Base-by-base conservation (phyloP, 23 tunicate species). In the Clavelina lepadiformis region DNA sequence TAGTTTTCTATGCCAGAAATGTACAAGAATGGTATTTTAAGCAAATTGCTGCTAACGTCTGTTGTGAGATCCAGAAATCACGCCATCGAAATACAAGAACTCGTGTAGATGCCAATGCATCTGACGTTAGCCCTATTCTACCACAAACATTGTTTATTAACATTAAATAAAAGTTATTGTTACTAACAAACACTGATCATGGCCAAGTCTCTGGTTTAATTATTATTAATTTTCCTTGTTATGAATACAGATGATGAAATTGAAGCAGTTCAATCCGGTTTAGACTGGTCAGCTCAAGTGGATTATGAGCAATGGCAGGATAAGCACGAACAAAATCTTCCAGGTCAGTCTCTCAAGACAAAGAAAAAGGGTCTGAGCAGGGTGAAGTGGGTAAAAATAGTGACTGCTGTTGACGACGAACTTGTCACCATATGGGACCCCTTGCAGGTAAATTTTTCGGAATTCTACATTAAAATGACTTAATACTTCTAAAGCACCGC, bases 271-370 rank as follows among this genome's bases (percentile, higher is more conserved):
- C 30, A 19, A 3, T 22, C 28, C 22, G 47, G 55, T 7, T 0
- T 30, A 13, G 56, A 67, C 49, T 73, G 79, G 79, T 62, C 79
- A 18, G 65, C 25, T 61, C 51, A 73, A 26, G 79, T 73, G 38
- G 79, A 61, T 21, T 20, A 25, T 18, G 79, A 61, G 31, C 69
- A 73, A 73, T 73, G 79, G 79, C 28, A 73, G 3, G 79, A 73
- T n/a, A 62, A 60, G 20, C 79, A 73, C 38, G 33, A 58, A 22
- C 41, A 59, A 27, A 36, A 29, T 21, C 36, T 53, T 31, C 68
- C 56, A 35, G 79, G 79, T 0, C n/a, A n/a, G n/a, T n/a, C n/a
- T n/a, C n/a, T n/a, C n/a, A 69, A 55, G 19, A 68, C 45, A 29
- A 73, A 73, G 56, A 55, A 27, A 35, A 58, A 73, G 58, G 24